These are phyloP conservation scores for Papilio elwesi DNA, from an alignment of 2,888 invertebrate species.

Conservation along the genomic window DNA sequence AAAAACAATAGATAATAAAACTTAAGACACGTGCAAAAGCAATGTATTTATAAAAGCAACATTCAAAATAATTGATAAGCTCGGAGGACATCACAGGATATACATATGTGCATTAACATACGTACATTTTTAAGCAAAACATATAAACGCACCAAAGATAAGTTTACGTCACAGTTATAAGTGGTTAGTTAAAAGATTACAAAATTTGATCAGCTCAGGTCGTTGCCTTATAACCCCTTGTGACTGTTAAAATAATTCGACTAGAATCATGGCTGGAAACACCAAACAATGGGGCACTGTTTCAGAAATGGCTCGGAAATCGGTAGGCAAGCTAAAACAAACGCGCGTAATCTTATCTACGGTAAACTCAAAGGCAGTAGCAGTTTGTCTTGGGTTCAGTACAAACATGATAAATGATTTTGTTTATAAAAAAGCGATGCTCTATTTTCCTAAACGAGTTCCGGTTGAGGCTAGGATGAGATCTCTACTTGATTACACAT, in stretches of 20 bases:
- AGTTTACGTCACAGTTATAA: constrained; percentile 22
- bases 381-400: constrained; percentile 81
- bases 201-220: constrained; percentile 36
- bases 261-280: constrained; percentile 59
- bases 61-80: background rate
- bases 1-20: background rate
- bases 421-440: constrained; percentile 79
- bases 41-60: background rate
- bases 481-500: constrained; percentile 77
- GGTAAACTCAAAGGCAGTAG: constrained; percentile 82
- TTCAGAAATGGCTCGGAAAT: constrained; percentile 76
- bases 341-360: constrained; percentile 80
- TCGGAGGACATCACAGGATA: background rate
- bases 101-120: no score
- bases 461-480: constrained; percentile 75
- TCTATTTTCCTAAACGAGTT: constrained; percentile 79
- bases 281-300: constrained; percentile 77
- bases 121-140: background rate
- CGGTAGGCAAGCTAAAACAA: constrained; percentile 81
- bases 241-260: constrained; percentile 58
- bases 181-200: background rate
- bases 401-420: constrained; percentile 83
- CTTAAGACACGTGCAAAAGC: constrained; percentile 12
- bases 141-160: constrained; percentile 22
- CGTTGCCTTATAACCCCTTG: constrained; percentile 51